phyloP scores from a whole-genome alignment of 2,113 vertebrate genomes.

The Oxyruncus cristatus region DNA sequence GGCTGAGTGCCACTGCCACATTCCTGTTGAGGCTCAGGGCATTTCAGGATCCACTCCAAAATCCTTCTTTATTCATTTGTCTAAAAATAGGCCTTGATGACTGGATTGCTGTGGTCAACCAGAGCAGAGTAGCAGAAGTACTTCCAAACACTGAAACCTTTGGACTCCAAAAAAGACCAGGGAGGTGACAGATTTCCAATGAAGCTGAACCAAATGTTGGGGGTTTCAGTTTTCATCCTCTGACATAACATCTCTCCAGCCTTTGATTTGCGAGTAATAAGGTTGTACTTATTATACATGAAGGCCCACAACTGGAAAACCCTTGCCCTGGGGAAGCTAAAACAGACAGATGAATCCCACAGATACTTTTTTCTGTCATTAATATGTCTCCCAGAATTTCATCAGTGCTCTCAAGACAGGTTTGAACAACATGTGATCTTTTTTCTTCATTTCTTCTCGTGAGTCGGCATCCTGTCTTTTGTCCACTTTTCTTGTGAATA shows the following conservation, averaged over 20 bases:
- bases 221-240: neutral
- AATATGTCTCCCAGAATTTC: neutral
- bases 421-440: neutral
- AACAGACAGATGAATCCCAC: neutral
- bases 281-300: neutral
- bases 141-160: neutral
- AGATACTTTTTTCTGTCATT: neutral
- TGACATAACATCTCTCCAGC: neutral
- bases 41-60: constrained; percentile 14
- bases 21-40: neutral
- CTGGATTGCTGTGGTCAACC: neutral
- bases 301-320: neutral
- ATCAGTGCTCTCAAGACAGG: neutral
- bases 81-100: constrained; percentile 11
- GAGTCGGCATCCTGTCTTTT: neutral
- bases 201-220: neutral
- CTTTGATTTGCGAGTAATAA: neutral
- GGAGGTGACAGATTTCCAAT: neutral
- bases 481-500: neutral
- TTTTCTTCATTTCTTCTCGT: neutral
- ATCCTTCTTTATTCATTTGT: neutral
- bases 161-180: neutral
- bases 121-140: neutral
- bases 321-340: neutral
- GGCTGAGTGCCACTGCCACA: neutral